phyloP scores from a whole-genome alignment of 2,113 vertebrate species.

The Verasper variegatus region DNA sequence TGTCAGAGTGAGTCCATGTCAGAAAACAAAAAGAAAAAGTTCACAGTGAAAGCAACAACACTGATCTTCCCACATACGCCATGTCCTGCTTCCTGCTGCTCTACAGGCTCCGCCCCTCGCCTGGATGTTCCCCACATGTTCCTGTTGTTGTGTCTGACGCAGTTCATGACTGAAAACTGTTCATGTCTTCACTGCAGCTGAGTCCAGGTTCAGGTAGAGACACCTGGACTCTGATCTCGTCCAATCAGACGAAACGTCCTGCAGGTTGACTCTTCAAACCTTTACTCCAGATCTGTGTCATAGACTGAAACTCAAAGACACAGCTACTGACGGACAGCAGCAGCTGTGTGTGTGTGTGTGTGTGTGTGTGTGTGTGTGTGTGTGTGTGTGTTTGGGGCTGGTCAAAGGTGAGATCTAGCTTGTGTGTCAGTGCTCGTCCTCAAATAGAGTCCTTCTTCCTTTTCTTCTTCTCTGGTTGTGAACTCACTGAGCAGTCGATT shows the following conservation, averaged over 20 bases:
- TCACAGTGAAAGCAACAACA: too few species aligned
- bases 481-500: background rate
- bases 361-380: slow-evolving; percentile 7
- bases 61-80: too few species aligned
- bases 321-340: slow-evolving; percentile 42
- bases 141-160: too few species aligned
- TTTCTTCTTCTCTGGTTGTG: background rate
- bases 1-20: too few species aligned
- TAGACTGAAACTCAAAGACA: background rate
- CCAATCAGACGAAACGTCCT: background rate
- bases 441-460: background rate
- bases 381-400: slow-evolving; percentile 27
- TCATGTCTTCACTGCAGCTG: too few species aligned
- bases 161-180: too few species aligned
- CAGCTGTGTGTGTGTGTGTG: slow-evolving; percentile 39
- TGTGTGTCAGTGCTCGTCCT: background rate
- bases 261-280: background rate
- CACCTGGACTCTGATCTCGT: background rate
- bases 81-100: too few species aligned
- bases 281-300: background rate
- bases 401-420: too few species aligned
- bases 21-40: too few species aligned
- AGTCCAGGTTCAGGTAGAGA: too few species aligned
- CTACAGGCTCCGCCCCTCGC: too few species aligned
- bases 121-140: too few species aligned